Conservation (phyloP, 2,113 vertebrate genomes). For the Platysteira castanea region DNA sequence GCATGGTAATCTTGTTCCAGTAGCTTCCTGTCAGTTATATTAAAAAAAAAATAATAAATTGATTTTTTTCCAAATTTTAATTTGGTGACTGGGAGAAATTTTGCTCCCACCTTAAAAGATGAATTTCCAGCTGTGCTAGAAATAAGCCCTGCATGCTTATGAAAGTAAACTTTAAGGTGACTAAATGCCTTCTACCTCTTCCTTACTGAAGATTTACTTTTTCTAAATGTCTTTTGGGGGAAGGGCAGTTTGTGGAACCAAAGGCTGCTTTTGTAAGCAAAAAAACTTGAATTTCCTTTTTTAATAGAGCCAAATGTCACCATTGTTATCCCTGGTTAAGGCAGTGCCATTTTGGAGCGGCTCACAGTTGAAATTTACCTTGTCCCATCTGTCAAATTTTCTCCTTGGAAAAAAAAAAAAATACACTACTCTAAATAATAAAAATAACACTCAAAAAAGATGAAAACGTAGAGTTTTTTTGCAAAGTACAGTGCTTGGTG, state of each 20-base stretch:
- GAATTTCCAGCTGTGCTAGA: constrained; percentile 69
- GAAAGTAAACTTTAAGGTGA: constrained; percentile 83
- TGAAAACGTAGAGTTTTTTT: constrained; percentile 23
- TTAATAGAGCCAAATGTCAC: constrained; percentile 77
- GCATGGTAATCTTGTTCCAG: constrained; percentile 73
- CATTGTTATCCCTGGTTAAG: constrained; percentile 75
- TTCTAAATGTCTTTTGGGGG: constrained; percentile 70
- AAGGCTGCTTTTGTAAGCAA: constrained; percentile 64
- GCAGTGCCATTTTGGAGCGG: constrained; percentile 76
- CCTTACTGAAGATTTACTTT: constrained; percentile 88
- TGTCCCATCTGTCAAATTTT: constrained; percentile 65
- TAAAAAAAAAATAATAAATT: background rate
- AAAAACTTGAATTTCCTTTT: constrained; percentile 69
- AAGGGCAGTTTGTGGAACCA: constrained; percentile 78
- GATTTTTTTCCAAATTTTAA: constrained; percentile 71
- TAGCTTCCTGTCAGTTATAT: constrained; percentile 62
- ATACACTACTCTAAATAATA: background rate
- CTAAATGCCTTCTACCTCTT: constrained; percentile 93
- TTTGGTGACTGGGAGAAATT: constrained; percentile 63
- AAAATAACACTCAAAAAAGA: background rate
- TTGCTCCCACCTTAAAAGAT: constrained; percentile 60
- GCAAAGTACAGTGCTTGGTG: constrained; percentile 79
- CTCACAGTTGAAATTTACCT: constrained; percentile 68
- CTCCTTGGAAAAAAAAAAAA: background rate
- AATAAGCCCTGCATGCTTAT: constrained; percentile 81